These are phyloP conservation scores for Trichosurus vulpecula DNA, from an alignment of 2,797 vertebrate genomes.

Conservation along the genomic window DNA sequence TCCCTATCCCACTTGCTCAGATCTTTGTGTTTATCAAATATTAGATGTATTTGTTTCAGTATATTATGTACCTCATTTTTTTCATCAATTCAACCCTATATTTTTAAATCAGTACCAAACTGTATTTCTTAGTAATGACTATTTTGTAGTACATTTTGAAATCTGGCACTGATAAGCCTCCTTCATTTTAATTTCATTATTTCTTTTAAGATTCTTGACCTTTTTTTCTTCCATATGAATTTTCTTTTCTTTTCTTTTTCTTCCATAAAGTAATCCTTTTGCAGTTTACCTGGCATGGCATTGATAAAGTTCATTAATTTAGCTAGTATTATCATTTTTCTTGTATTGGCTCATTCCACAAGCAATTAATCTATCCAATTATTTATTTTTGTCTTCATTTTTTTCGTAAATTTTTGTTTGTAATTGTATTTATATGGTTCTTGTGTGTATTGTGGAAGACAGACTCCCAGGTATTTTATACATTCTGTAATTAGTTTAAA, in stretches of 20 bases:
- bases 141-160: not conserved
- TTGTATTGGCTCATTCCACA: not conserved
- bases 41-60: not conserved
- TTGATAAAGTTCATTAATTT: not conserved
- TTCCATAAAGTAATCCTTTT: not conserved
- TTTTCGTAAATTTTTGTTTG: not conserved
- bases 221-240: not conserved
- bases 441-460: not conserved
- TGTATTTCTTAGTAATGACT: not conserved
- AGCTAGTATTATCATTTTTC: not conserved
- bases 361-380: not conserved
- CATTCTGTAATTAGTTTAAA: not conserved
- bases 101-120: not conserved
- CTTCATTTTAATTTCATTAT: not conserved
- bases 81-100: not conserved
- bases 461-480: not conserved
- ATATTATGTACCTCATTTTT: not conserved
- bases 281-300: not conserved
- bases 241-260: not conserved
- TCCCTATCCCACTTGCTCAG: not conserved
- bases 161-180: not conserved
- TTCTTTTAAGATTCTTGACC: not conserved
- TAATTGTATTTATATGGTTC: not conserved
- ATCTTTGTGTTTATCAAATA: not conserved
- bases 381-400: not conserved